Evolutionary conservation across 2,888 invertebrate species (phyloP), one percentile per base, ranked within the genome.

Genomic region (Caenorhabditis plicata): DNA sequence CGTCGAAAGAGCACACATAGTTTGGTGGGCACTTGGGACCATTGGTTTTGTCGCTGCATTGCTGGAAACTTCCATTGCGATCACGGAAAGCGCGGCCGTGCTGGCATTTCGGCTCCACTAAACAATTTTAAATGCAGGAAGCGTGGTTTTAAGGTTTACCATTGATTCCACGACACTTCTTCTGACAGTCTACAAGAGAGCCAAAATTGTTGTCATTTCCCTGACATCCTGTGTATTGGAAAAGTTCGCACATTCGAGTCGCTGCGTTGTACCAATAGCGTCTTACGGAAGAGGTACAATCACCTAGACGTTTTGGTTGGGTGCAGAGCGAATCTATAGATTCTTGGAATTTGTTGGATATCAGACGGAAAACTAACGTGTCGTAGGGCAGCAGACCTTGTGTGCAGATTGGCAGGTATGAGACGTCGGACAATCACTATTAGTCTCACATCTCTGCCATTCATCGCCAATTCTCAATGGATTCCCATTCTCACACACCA

Each of bases 321-420:
- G 77, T 74, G 55, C 77, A 77, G 20, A 77, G 68, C 3, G 73
- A 66, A 56, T 77, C 73, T 73, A 48, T 39, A 51, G 26, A 20
- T 39, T 23, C 5, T 3, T 7, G n/a, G 8, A 8, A 9, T 7
- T 17, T 9, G 15, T 20, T 44, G n/a, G 20, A 45, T 2, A 13
- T 11, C n/a, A 3, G 17, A 27, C 17, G 43, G n/a, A 9, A 15
- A 9, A 46, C 63, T 57, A 41, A 75, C 75, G 77, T n/a, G 72
- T 68, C 31, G 74, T 76, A 1, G 77, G 78, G 41, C 78, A 78
- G 64, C 78, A 78, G 11, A 78, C 78, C 57, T 69, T 75, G 44
- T 80, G 75, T 7, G 57, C 61, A 36, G 65, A 55, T 33, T 77
- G 71, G 42, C 77, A 77, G 4, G 67, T 51, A 50, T 77, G 77